phyloP scores from a whole-genome alignment of 2,797 vertebrate genomes.

The Enteromius argenteus region DNA sequence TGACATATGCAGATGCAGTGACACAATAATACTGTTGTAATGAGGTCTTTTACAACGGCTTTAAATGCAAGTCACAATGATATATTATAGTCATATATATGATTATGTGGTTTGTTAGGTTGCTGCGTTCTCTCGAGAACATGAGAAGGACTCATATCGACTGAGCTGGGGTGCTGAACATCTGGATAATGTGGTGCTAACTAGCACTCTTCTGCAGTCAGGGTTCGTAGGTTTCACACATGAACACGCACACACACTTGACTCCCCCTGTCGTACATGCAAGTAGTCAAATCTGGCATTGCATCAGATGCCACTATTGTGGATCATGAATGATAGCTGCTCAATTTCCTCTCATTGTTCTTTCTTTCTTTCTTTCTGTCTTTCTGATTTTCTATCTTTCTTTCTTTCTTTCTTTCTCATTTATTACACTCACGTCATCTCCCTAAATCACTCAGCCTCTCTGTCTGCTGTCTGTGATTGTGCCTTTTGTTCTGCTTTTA shows the following conservation, averaged over 20 bases:
- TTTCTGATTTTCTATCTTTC: constrained; percentile 32
- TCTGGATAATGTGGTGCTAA: constrained; percentile 95
- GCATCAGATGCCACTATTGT: constrained; percentile 2
- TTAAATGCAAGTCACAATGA: neutral
- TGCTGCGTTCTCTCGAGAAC: constrained; percentile 85
- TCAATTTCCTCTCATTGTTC: constrained; percentile 25
- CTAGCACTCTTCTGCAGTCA: constrained; percentile 93
- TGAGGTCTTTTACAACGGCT: neutral
- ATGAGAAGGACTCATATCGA: constrained; percentile 90
- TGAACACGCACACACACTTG: neutral
- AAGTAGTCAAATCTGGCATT: neutral
- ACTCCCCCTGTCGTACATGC: neutral
- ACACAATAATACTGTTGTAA: neutral
- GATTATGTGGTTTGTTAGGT: constrained; percentile 76
- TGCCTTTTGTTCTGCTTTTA: constrained; percentile 90
- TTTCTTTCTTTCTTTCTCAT: constrained; percentile 57
- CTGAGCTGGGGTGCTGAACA: constrained; percentile 96
- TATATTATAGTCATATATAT: neutral
- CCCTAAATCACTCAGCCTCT: constrained; percentile 52
- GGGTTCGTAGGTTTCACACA: constrained; percentile 81
- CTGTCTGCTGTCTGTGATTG: constrained; percentile 77
- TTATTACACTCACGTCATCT: constrained; percentile 50
- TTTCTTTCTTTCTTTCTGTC: neutral
- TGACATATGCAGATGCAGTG: neutral
- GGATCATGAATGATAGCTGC: constrained; percentile 30